These are phyloP conservation scores for Mycalesis mineus DNA, from an alignment of 2,888 invertebrate genomes.

Conservation along the genomic window DNA sequence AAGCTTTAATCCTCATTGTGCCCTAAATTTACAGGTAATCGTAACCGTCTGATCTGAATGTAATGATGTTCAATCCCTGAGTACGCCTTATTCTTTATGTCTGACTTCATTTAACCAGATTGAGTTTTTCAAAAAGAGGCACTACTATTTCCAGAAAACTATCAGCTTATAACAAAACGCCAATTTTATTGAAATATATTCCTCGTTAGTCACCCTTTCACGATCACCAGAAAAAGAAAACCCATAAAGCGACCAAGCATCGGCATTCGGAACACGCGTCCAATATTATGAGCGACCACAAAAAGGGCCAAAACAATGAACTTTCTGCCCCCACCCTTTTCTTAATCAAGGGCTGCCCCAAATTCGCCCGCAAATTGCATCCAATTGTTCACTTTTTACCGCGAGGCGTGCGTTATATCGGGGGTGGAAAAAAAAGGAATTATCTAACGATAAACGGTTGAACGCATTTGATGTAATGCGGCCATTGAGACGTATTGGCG, in stretches of 20 bases:
- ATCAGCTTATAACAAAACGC: no score
- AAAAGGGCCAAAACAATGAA: slow-evolving; percentile 68
- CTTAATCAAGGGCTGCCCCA: slow-evolving; percentile 70
- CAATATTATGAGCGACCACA: slow-evolving; percentile 55
- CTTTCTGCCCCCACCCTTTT: slow-evolving; percentile 45
- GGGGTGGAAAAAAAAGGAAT: slow-evolving; percentile 55
- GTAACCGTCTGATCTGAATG: no score
- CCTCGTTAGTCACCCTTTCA: slow-evolving; percentile 9
- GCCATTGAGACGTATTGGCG: slow-evolving; percentile 62
- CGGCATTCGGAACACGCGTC: slow-evolving; percentile 42
- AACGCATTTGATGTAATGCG: slow-evolving; percentile 54
- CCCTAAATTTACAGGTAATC: no score
- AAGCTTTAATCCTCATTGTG: no score
- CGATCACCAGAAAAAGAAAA: not conserved
- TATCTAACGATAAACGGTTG: slow-evolving; percentile 48
- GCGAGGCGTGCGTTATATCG: slow-evolving; percentile 51
- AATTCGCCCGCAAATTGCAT: slow-evolving; percentile 77
- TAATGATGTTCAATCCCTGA: no score
- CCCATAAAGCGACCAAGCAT: not conserved
- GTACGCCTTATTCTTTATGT: no score
- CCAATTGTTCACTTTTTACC: slow-evolving; percentile 78
- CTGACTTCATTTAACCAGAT: no score
- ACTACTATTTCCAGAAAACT: no score
- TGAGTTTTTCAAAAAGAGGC: no score
- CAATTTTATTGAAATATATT: not conserved